A percentile compares a stretch with the other conserved stretches of the same genome.
Conservation (phyloP, 2,113 vertebrate species). For the Dendrocopos noguchii region DNA sequence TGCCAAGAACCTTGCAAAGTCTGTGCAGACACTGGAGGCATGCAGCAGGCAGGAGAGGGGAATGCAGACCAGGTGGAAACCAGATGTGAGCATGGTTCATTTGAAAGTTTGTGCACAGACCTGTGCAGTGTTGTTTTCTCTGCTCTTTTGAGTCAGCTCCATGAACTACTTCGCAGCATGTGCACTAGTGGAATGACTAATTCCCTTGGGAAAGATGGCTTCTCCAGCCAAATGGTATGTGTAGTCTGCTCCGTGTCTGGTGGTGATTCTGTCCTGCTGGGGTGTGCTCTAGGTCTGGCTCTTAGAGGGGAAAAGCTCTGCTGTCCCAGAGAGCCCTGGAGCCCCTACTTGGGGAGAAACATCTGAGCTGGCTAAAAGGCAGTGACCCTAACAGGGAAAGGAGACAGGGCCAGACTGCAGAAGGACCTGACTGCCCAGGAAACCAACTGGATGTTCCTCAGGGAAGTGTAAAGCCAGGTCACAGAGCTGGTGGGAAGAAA, state of each 20-base stretch:
- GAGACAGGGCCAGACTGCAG: background rate
- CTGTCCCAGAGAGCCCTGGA: background rate
- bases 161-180: background rate
- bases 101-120: background rate
- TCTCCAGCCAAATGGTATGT: background rate
- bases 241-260: background rate
- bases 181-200: background rate
- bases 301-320: background rate
- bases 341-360: background rate
- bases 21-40: background rate
- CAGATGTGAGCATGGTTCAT: background rate
- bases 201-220: background rate
- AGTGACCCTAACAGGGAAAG: background rate
- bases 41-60: background rate
- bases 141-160: background rate
- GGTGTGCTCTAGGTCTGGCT: background rate
- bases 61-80: background rate
- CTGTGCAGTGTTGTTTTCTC: background rate
- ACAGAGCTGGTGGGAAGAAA: background rate
- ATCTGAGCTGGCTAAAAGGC: background rate
- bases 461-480: background rate
- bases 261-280: background rate
- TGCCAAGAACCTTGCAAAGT: background rate
- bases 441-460: background rate
- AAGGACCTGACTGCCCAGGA: background rate